phyloP scores from a whole-genome alignment of 1,140 invertebrate genomes.

The Hylyphantes graminicola region DNA sequence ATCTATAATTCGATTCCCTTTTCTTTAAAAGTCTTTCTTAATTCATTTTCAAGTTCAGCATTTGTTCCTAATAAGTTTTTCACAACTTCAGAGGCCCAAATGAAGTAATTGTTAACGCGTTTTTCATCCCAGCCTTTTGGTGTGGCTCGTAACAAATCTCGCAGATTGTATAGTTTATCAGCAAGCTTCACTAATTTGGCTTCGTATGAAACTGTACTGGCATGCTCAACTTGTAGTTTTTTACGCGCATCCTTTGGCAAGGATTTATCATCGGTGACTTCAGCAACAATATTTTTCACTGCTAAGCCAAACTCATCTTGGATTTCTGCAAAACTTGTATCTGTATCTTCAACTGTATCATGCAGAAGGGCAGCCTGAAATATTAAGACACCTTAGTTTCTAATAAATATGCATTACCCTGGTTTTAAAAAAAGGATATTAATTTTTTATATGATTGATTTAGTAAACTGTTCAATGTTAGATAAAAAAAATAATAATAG shows the following conservation, averaged over 20 bases:
- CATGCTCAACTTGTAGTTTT: constrained; percentile 77
- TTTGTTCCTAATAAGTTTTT: constrained; percentile 77
- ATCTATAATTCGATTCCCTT: no score
- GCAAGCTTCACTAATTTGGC: constrained; percentile 87
- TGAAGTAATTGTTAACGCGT: constrained; percentile 76
- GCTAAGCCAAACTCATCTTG: constrained; percentile 76
- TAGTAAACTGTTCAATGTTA: no score
- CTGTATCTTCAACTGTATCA: constrained; percentile 91
- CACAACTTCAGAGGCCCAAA: constrained; percentile 80
- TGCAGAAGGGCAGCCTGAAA: constrained; percentile 81
- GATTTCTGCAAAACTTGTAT: constrained; percentile 83
- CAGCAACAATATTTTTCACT: constrained; percentile 75
- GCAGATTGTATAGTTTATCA: constrained; percentile 87
- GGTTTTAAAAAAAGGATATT: no score
- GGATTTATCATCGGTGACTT: constrained; percentile 84
- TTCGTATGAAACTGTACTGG: constrained; percentile 71
- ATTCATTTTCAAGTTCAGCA: constrained; percentile 72
- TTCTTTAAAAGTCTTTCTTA: constrained; percentile 65
- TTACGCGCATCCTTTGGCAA: constrained; percentile 77
- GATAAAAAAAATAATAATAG: no score
- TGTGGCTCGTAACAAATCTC: constrained; percentile 75
- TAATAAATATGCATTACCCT: no score
- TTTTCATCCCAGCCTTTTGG: constrained; percentile 77
- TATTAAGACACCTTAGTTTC: background rate
- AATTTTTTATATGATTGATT: no score